A percentile compares a stretch with the other conserved stretches of the same genome.
These are phyloP conservation scores for Mobula birostris DNA, from an alignment of 2,113 vertebrate genomes.

Conservation along the genomic window DNA sequence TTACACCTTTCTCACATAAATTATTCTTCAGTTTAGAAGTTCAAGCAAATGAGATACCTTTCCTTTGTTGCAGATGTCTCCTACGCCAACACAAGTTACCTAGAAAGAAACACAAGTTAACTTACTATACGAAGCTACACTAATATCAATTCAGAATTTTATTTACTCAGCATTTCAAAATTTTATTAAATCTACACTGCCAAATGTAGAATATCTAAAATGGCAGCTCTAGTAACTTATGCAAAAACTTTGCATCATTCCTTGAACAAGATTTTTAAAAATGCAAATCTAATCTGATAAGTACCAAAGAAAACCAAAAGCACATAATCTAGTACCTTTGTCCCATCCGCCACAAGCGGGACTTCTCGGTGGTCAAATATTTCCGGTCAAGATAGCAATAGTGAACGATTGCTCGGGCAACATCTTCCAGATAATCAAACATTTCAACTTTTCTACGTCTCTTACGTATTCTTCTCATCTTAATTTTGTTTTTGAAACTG, in stretches of 20 bases:
- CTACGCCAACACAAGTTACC: constrained; percentile 88
- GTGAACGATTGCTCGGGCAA: too few species aligned
- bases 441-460: too few species aligned
- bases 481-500: too few species aligned
- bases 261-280: neutral
- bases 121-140: neutral
- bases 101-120: constrained; percentile 52
- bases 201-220: neutral
- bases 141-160: neutral
- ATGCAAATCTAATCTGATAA: neutral
- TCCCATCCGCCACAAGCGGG: too few species aligned
- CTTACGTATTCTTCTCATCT: too few species aligned
- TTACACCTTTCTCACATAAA: neutral
- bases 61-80: constrained; percentile 90
- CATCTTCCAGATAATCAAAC: too few species aligned
- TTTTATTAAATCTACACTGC: neutral
- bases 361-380: too few species aligned
- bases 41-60: constrained; percentile 62
- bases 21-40: neutral
- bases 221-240: neutral
- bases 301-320: neutral
- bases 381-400: too few species aligned
- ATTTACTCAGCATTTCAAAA: neutral
- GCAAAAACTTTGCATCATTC: neutral
- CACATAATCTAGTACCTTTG: too few species aligned